Percentiles rank a stretch among this genome's conserved stretches.
These are phyloP conservation scores for Drymodes brunneopygia DNA, from an alignment of 2,113 vertebrate genomes.

Conservation along the genomic window DNA sequence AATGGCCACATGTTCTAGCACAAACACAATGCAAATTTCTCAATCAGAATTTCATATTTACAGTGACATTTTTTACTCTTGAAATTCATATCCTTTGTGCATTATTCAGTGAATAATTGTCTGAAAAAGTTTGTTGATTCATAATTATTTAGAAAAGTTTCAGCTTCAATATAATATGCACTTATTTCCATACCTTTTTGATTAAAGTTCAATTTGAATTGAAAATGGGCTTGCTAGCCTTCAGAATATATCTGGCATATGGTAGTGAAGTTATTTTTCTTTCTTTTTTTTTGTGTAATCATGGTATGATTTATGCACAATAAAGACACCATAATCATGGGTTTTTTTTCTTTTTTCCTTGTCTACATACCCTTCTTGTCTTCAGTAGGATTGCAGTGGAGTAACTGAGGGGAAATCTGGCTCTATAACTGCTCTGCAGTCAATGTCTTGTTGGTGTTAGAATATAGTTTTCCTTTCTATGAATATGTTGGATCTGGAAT, in stretches of 20 bases:
- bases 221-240: neutral
- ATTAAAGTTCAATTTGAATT: constrained; percentile 26
- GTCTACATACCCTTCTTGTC: neutral
- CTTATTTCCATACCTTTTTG: constrained; percentile 38
- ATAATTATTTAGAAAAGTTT: constrained; percentile 46
- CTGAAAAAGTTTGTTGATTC: constrained; percentile 35
- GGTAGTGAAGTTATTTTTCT: neutral
- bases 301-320: neutral
- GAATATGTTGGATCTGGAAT: neutral
- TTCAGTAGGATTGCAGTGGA: neutral
- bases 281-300: neutral
- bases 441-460: neutral
- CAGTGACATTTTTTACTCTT: constrained; percentile 33
- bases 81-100: constrained; percentile 53
- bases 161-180: neutral
- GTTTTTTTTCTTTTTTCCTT: neutral
- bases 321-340: neutral
- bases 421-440: neutral
- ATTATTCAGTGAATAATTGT: constrained; percentile 59
- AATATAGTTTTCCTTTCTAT: neutral
- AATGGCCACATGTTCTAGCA: constrained; percentile 27
- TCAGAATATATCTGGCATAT: constrained; percentile 27
- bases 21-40: constrained; percentile 59
- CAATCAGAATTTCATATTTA: constrained; percentile 43
- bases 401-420: neutral